Percentiles rank a stretch among this genome's conserved stretches.
These are phyloP conservation scores for Leiothrix lutea DNA, from an alignment of 2,113 vertebrate genomes.

Conservation along the genomic window DNA sequence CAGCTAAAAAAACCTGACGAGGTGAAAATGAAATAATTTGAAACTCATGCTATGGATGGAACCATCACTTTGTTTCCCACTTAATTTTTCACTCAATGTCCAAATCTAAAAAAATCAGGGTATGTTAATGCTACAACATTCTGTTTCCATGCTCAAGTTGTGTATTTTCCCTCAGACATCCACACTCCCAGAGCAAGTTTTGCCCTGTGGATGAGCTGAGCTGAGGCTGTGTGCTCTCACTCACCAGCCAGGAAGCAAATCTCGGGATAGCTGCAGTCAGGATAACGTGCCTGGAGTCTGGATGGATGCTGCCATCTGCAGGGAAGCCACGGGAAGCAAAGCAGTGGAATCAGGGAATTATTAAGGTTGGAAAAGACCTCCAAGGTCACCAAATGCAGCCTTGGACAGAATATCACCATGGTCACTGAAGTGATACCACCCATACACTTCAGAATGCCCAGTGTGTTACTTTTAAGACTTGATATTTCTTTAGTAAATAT, in stretches of 20 bases:
- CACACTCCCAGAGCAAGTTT: rapidly evolving
- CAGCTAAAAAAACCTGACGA: neutral
- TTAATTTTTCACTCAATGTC: neutral
- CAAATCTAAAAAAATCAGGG: neutral
- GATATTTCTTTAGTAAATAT: neutral
- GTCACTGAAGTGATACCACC: neutral
- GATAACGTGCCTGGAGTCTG: conserved; percentile 85
- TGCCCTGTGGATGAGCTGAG: neutral
- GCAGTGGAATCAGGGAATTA: neutral
- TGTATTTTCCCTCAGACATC: neutral
- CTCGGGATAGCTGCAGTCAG: conserved; percentile 86
- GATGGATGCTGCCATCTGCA: conserved; percentile 87
- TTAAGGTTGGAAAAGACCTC: neutral
- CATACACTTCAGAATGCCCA: neutral
- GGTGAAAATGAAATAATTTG: neutral
- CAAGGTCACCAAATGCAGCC: neutral
- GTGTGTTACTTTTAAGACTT: rapidly evolving
- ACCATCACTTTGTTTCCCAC: neutral
- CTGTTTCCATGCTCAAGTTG: neutral
- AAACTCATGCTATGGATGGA: neutral
- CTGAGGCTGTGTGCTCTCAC: conserved; percentile 47
- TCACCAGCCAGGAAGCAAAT: conserved; percentile 89
- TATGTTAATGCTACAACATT: rapidly evolving
- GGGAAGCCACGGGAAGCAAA: conserved; percentile 40
- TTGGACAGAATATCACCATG: rapidly evolving